These are phyloP conservation scores for Babyrousa celebensis DNA, from an alignment of 2,797 vertebrate species.

Conservation along the genomic window DNA sequence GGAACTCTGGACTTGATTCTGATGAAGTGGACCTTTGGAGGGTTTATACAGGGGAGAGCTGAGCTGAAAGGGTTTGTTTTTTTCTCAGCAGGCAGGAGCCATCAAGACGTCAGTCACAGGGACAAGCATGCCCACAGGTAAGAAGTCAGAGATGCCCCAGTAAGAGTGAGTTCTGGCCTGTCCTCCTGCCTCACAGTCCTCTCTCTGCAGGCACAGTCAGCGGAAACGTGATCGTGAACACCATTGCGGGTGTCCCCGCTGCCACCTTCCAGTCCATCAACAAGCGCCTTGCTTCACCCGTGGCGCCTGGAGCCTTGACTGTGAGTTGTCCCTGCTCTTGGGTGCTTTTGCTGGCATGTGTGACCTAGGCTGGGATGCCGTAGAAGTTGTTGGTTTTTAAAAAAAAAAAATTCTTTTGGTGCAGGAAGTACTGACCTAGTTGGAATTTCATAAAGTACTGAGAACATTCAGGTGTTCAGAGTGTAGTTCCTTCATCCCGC, in stretches of 20 bases:
- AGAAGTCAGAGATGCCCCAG: background rate
- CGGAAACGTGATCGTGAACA: constrained; percentile 96
- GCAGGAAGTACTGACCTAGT: background rate
- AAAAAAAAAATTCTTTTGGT: background rate
- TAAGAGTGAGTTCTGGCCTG: fast-evolving
- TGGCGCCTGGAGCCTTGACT: constrained; percentile 93
- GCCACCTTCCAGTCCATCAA: constrained; percentile 94
- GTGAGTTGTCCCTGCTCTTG: constrained; percentile 90
- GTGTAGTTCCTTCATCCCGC: no score
- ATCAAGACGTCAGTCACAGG: constrained; percentile 94
- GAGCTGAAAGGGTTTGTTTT: background rate
- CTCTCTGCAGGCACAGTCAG: constrained; percentile 92
- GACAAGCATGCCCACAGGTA: constrained; percentile 94
- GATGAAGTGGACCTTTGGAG: background rate
- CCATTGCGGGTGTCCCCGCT: constrained; percentile 88
- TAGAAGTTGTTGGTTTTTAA: background rate
- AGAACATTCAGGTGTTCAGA: background rate
- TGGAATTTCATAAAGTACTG: background rate
- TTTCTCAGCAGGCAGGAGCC: constrained; percentile 92
- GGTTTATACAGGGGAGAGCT: fast-evolving
- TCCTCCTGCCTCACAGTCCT: background rate
- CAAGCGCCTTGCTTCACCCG: constrained; percentile 94
- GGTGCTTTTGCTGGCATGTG: fast-evolving
- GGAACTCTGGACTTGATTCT: background rate
- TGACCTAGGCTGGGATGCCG: background rate